Conservation (phyloP, 2,797 vertebrate genomes). For the Phylloscopus collybita region DNA sequence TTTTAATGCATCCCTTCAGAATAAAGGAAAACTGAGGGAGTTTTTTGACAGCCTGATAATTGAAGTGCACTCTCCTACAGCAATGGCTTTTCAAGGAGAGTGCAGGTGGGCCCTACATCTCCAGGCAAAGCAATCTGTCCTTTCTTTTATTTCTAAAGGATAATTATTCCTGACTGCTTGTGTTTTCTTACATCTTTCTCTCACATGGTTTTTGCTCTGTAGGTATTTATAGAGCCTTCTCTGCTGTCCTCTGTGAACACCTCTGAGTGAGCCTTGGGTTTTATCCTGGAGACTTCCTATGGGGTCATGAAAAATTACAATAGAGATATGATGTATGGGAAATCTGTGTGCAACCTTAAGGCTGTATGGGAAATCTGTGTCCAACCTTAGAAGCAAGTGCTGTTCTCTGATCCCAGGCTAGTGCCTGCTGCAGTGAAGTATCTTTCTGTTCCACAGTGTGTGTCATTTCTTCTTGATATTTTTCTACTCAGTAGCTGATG, state of each 20-base stretch:
- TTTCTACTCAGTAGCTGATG: slow-evolving; percentile 11
- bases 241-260: neutral
- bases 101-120: neutral
- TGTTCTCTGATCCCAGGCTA: neutral
- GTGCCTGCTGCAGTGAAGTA: neutral
- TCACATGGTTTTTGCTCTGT: neutral
- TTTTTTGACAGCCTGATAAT: neutral
- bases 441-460: neutral
- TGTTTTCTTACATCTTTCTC: neutral
- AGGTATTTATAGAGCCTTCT: neutral
- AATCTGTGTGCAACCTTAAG: neutral
- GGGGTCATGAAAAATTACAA: neutral
- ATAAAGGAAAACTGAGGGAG: neutral
- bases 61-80: neutral
- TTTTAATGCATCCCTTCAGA: slow-evolving; percentile 36
- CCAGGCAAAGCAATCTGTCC: neutral
- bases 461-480: slow-evolving; percentile 32
- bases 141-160: slow-evolving; percentile 10
- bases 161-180: neutral
- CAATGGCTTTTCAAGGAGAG: neutral
- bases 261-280: neutral
- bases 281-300: neutral
- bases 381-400: neutral
- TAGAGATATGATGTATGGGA: neutral
- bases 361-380: neutral